Conservation (phyloP, 2,888 invertebrate species). For the Encarsia formosa region DNA sequence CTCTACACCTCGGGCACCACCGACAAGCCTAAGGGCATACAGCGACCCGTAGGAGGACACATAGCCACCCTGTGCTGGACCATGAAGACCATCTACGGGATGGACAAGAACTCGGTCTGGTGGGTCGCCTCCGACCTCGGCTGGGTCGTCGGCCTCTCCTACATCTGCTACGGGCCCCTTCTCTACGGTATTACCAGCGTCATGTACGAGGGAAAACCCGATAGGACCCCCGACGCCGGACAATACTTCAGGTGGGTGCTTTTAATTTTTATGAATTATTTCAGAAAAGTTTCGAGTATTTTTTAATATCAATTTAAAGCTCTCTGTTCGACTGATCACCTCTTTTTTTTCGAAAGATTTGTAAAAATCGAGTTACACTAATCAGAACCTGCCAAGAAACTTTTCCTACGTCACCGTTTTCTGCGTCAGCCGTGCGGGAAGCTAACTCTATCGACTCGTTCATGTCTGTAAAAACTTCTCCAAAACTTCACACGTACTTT, state of each 20-base stretch:
- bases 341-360: no score
- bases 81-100: constrained; percentile 77
- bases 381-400: no score
- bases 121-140: constrained; percentile 89
- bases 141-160: constrained; percentile 94
- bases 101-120: constrained; percentile 75
- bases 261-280: background rate
- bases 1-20: constrained; percentile 90
- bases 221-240: constrained; percentile 88
- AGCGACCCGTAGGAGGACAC: constrained; percentile 84
- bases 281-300: no score
- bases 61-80: constrained; percentile 82
- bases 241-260: constrained; percentile 75
- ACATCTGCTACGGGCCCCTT: constrained; percentile 88
- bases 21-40: constrained; percentile 74
- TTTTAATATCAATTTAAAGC: no score
- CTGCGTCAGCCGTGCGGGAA: no score
- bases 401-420: no score
- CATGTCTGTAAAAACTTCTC: no score
- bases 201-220: constrained; percentile 90
- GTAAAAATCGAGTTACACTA: no score
- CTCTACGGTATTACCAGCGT: constrained; percentile 76
- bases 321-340: no score
- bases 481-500: no score
- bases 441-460: no score